Evolutionary conservation across 53 echinoderm and acorn worm genomes (phyloP).

Genomic region (Temnopleurus reevesii): DNA sequence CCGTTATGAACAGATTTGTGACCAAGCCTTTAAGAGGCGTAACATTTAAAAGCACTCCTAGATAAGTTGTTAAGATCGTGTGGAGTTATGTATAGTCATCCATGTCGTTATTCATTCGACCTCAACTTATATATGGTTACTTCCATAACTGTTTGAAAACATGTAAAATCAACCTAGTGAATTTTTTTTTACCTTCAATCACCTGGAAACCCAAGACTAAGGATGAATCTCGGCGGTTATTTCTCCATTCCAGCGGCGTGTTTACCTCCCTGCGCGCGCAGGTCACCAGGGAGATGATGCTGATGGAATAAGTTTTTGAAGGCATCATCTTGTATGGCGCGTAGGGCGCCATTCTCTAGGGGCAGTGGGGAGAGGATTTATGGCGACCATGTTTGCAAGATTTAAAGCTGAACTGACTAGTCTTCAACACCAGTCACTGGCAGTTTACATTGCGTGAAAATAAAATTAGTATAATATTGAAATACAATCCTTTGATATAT

Average conservation of each 20-base stretch:
- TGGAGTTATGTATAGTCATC: too few relatives aligned
- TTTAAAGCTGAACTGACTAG: constrained; percentile 2
- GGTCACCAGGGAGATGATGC: background rate
- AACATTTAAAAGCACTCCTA: too few relatives aligned
- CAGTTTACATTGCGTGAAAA: too few relatives aligned
- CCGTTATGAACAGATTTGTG: too few relatives aligned
- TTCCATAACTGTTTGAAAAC: too few relatives aligned
- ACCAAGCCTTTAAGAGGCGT: too few relatives aligned
- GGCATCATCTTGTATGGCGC: background rate
- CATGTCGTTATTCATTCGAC: too few relatives aligned
- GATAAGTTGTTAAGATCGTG: too few relatives aligned
- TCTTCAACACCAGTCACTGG: background rate
- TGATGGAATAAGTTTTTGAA: background rate
- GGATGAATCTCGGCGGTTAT: background rate
- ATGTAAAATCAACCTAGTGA: too few relatives aligned
- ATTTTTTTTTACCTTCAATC: background rate
- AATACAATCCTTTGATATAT: too few relatives aligned
- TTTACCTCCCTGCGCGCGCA: constrained; percentile 15
- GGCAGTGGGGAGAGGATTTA: constrained; percentile 15
- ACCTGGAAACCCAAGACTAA: background rate
- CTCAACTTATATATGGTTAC: too few relatives aligned
- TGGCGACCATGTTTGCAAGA: constrained; percentile 39
- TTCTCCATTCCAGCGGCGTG: constrained; percentile 17
- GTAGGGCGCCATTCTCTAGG: background rate
- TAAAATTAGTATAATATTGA: too few relatives aligned